phyloP scores from a whole-genome alignment of 1,140 invertebrate species.

The Eufriesea mexicana region DNA sequence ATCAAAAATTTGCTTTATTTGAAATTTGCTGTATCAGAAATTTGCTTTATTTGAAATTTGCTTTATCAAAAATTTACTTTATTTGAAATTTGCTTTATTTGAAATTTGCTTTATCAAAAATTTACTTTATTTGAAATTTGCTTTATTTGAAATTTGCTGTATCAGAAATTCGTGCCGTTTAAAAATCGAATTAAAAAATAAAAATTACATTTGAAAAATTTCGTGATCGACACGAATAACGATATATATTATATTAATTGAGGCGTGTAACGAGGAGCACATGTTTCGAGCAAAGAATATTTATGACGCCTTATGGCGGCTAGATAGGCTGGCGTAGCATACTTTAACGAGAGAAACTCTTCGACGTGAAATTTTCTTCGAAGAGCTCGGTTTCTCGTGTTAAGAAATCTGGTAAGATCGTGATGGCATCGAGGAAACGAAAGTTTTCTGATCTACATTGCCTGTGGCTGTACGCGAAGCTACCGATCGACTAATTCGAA shows the following conservation, averaged over 20 bases:
- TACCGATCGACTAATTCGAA: slow-evolving; percentile 53
- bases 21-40: too few relatives aligned
- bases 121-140: too few relatives aligned
- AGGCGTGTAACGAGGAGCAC: background rate
- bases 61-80: too few relatives aligned
- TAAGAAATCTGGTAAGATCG: slow-evolving; percentile 7
- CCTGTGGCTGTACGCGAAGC: background rate
- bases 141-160: too few relatives aligned
- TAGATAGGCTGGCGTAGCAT: background rate
- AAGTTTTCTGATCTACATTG: slow-evolving; percentile 39
- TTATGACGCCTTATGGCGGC: background rate
- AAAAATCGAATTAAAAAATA: too few relatives aligned
- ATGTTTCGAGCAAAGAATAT: background rate
- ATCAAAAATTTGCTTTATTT: too few relatives aligned
- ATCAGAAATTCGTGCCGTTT: too few relatives aligned
- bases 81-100: too few relatives aligned
- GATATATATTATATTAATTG: background rate
- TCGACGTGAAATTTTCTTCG: background rate
- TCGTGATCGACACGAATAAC: background rate
- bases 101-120: too few relatives aligned
- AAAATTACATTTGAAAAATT: too few relatives aligned
- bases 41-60: too few relatives aligned
- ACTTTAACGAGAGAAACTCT: slow-evolving; percentile 10
- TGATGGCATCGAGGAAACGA: slow-evolving; percentile 29
- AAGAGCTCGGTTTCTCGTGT: slow-evolving; percentile 4